Evolutionary conservation across 2,888 invertebrate genomes (phyloP).

Genomic region (Cremastinae sp.): DNA sequence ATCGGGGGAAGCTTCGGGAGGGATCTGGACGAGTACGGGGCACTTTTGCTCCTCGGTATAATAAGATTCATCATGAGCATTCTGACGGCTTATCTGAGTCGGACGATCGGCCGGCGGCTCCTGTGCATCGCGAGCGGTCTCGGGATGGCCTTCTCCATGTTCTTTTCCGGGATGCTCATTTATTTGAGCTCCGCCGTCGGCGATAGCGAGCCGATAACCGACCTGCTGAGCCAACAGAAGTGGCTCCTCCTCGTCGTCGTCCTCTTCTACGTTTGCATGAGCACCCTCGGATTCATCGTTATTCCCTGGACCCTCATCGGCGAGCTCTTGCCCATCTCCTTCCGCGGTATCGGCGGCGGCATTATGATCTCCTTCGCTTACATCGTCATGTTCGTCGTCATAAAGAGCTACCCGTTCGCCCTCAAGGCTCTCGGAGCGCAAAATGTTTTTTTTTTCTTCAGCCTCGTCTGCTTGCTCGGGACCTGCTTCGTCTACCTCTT

Average conservation of each 20-base stretch:
- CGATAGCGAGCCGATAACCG: constrained; percentile 66
- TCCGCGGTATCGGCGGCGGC: constrained; percentile 82
- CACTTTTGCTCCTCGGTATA: constrained; percentile 81
- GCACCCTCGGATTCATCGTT: constrained; percentile 82
- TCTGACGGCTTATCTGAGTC: constrained; percentile 81
- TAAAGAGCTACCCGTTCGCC: constrained; percentile 82
- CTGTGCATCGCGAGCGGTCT: constrained; percentile 82
- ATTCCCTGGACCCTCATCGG: constrained; percentile 84
- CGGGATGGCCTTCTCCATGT: constrained; percentile 82
- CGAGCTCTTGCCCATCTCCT: constrained; percentile 82
- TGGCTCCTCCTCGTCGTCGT: constrained; percentile 81
- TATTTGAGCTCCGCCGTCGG: constrained; percentile 69
- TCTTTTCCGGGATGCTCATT: constrained; percentile 75
- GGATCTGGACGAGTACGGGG: constrained; percentile 81
- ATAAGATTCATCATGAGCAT: constrained; percentile 82
- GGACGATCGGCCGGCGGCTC: constrained; percentile 81
- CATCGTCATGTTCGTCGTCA: constrained; percentile 82
- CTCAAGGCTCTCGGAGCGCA: constrained; percentile 79
- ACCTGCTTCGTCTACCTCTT: constrained; percentile 81
- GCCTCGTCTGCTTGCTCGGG: constrained; percentile 79
- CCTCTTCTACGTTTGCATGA: constrained; percentile 82
- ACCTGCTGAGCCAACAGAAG: constrained; percentile 71
- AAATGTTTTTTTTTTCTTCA: constrained; percentile 81
- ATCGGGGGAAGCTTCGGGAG: constrained; percentile 80
- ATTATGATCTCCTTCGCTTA: constrained; percentile 82